These are phyloP conservation scores for Podarcis raffonei DNA, from an alignment of 2,113 vertebrate genomes.

Conservation along the genomic window DNA sequence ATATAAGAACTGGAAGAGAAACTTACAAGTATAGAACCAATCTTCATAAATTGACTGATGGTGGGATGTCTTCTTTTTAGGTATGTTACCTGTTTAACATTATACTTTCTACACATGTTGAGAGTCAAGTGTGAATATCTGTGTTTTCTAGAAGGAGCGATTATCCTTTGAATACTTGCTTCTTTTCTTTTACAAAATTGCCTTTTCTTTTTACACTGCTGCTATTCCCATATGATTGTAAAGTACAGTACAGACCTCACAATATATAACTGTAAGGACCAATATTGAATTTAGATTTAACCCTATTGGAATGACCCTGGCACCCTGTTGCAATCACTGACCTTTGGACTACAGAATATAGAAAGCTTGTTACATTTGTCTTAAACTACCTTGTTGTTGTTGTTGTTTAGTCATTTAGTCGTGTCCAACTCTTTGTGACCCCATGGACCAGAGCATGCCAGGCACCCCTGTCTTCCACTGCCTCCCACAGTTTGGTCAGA, in stretches of 20 bases:
- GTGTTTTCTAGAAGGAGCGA: not conserved
- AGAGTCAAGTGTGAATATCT: not conserved
- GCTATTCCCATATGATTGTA: not conserved
- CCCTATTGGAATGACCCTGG: constrained; percentile 2
- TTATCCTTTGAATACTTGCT: not conserved
- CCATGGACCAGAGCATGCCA: no score
- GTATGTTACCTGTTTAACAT: not conserved
- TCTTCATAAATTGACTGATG: not conserved
- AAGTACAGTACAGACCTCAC: not conserved
- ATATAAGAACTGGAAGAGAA: not conserved
- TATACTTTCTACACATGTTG: not conserved
- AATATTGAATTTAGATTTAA: constrained; percentile 5
- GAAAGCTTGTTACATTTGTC: constrained; percentile 62
- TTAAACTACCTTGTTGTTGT: constrained; percentile 36
- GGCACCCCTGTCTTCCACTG: no score
- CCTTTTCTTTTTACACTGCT: not conserved
- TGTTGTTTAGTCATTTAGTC: no score
- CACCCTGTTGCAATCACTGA: constrained; percentile 52
- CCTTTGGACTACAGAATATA: constrained; percentile 49
- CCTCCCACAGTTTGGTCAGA: no score
- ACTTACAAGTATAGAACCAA: not conserved
- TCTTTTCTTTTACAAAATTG: not conserved
- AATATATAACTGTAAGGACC: no score
- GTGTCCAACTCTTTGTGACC: no score
- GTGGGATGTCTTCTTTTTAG: not conserved